Evolutionary conservation across 2,797 vertebrate species (phyloP).

Genomic region (Channallabes apus): DNA sequence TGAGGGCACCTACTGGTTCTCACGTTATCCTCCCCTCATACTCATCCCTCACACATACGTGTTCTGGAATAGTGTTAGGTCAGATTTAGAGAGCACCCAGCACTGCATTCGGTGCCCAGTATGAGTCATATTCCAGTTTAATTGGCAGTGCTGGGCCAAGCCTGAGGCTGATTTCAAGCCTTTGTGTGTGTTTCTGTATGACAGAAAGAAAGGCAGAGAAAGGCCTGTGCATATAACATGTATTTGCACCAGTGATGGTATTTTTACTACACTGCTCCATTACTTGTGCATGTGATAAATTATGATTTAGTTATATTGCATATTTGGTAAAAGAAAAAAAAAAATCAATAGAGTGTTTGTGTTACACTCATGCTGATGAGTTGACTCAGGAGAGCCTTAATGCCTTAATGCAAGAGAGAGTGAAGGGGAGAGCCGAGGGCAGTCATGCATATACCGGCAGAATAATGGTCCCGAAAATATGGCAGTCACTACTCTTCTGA

Average conservation of each 20-base stretch:
- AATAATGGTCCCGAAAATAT: conserved; percentile 48
- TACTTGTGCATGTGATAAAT: conserved; percentile 47
- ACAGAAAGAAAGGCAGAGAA: background rate
- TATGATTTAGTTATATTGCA: conserved; percentile 33
- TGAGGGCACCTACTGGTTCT: background rate
- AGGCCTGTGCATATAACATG: conserved; percentile 12
- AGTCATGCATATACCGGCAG: conserved; percentile 48
- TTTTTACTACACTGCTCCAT: conserved; percentile 44
- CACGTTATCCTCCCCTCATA: background rate
- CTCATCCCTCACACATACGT: background rate
- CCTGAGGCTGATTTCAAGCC: conserved; percentile 17
- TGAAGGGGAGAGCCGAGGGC: conserved; percentile 15
- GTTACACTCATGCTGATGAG: conserved; percentile 31
- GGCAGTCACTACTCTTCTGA: conserved; percentile 36
- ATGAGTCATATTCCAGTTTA: conserved; percentile 25
- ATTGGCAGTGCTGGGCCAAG: background rate
- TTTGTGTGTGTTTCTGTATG: background rate
- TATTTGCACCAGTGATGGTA: background rate
- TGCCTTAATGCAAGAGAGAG: conserved; percentile 16
- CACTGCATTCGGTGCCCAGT: background rate
- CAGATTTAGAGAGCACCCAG: conserved; percentile 20
- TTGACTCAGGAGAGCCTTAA: conserved; percentile 33
- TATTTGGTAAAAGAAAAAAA: conserved; percentile 32
- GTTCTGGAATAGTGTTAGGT: conserved; percentile 42
- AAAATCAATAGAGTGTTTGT: conserved; percentile 44